Base-by-base conservation (phyloP, 2,888 invertebrate genomes). In the Danaus chrysippus region DNA sequence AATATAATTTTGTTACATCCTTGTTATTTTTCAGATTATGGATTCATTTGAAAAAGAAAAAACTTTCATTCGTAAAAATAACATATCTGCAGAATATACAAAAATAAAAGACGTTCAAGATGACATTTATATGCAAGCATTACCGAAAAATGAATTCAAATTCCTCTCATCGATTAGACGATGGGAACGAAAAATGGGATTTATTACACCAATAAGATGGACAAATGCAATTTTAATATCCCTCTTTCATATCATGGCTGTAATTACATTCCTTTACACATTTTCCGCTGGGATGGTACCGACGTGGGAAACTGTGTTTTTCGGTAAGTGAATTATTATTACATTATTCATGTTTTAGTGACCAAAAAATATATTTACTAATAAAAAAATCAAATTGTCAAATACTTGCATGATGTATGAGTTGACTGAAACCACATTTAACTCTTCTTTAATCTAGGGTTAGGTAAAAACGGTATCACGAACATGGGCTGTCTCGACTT, bases 171-270 rank as follows among this genome's bases (percentile, higher is more conserved):
- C 73, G 0, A 46, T 86, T 12, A 73, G 86, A 60, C 68, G 71
- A 59, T 85, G 81, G 84, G 91, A 89, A 69, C 87, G 81, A 68
- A 68, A 65, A 5, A 70, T 86, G 63, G 89, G 92, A 3, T 93
- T 93, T 63, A 73, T 91, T 52, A 93, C 93, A 1, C 92, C 93
- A 0, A 83, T 94, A n/a, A 92, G 93, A 71, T 95, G 94, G 94
- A 81, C 80, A 54, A 94, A 93, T 72, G 84, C 93, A 13, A 84
- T 93, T 64, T 80, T 83, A 34, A 92, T 95, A 53, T 77, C 81
- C 1, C 10, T 88, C 10, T 81, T 93, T 42, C 94, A 94, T 69
- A 12, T 92, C 0, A 63, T 87, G 0, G 84, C 87, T 1, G 0
- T 92, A 0, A 71, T 86, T 62, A 82, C 83, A 62, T 73, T 92